Percentiles rank a stretch among this genome's conserved stretches.
These are phyloP conservation scores for Anas bahamensis DNA, from an alignment of 2,797 vertebrate species.

Conservation along the genomic window DNA sequence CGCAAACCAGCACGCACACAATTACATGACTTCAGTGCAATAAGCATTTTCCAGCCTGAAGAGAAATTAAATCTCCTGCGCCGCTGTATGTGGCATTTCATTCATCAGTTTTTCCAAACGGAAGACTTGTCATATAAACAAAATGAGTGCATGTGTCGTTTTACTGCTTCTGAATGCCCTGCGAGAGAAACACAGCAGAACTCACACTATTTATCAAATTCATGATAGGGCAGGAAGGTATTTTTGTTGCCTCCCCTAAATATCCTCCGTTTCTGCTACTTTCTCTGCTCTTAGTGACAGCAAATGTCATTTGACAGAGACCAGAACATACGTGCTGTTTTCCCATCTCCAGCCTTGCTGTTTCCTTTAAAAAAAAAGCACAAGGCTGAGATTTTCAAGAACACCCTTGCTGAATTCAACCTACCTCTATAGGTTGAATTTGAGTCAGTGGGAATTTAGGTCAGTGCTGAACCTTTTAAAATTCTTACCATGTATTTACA, in stretches of 20 bases:
- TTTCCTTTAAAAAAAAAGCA: not conserved
- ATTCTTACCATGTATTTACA: constrained; percentile 33
- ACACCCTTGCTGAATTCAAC: not conserved
- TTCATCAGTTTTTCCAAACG: not conserved
- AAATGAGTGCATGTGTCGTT: not conserved
- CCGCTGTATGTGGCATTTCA: not conserved
- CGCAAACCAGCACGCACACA: too few relatives aligned
- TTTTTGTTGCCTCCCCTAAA: constrained; percentile 6
- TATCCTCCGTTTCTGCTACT: not conserved
- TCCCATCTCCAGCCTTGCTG: not conserved
- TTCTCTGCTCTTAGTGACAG: constrained; percentile 10
- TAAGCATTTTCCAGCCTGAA: not conserved
- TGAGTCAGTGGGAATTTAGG: not conserved
- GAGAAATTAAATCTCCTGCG: not conserved
- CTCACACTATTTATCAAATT: not conserved
- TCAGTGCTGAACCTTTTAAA: constrained; percentile 15
- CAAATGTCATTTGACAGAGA: constrained; percentile 2
- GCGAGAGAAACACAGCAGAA: not conserved
- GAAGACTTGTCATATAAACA: constrained; percentile 36
- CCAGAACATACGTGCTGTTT: constrained; percentile 3
- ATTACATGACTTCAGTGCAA: not conserved
- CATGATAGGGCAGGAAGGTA: constrained; percentile 9
- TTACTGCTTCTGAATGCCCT: constrained; percentile 14
- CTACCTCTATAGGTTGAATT: not conserved
- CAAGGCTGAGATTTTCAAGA: constrained; percentile 20